Evolutionary conservation across 2,797 vertebrate species (phyloP), one percentile per base, ranked within the genome.

Genomic region (Rhynchonycteris naso): DNA sequence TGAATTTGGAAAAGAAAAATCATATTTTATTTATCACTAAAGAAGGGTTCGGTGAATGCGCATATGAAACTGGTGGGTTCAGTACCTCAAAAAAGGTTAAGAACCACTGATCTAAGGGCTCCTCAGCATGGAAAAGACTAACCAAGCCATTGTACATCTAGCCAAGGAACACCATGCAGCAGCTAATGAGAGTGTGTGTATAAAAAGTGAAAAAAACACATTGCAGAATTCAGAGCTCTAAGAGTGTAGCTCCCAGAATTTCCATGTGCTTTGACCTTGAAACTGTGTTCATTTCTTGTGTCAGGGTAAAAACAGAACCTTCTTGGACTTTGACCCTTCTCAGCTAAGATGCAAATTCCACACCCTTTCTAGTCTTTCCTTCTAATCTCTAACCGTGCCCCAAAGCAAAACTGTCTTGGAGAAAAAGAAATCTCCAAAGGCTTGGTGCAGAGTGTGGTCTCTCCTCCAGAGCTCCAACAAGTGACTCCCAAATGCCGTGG

Each of bases 401-500:
- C 4, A 33, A 91, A 85, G 33, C 85, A 95, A 88, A 80, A 87
- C 22, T 58, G 3, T 94, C 61, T 81, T 68, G 47, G 59, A 81
- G 85, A 71, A 87, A 95, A 95, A 96, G 90, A 95, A 92, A 33
- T 83, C 65, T 68, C 75, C 35, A 35, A 90, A 90, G 91, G 56
- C 93, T 93, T 88, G 72, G 68, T 88, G 50, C 68, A 94, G 78
- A 96, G 88, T 89, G 8, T 74, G 93, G 92, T 80, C 61, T 95
- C 33, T 95, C 97, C 97, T 97, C 97, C 85, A 85, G 97, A 97
- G 88, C 28, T 28, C 88, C 68, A 95, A 97, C 97, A 97, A 96
- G 96, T 97, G 97, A 97, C 78, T 94, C 97, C 95, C 97, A 97
- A 97, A 92, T 96, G 96, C 58, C 90, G 97, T 96, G 95, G 95